Evolutionary conservation across 2,113 vertebrate genomes (phyloP).

Genomic region (Grallaria varia): DNA sequence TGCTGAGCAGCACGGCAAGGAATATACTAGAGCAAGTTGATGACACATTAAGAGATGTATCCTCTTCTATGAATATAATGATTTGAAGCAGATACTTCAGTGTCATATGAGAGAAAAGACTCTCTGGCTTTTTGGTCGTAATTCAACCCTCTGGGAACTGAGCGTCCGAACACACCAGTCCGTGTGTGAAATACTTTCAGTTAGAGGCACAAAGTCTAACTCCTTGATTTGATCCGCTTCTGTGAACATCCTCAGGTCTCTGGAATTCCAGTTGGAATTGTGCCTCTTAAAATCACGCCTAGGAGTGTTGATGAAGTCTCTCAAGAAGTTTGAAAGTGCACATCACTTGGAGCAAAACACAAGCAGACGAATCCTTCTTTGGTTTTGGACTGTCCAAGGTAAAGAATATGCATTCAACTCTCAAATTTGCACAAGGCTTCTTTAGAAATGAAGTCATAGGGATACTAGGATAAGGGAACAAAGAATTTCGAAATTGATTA

Average conservation of each 20-base stretch:
- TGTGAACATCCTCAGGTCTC: not conserved
- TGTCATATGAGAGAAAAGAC: not conserved
- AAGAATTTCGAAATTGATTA: not conserved
- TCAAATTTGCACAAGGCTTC: not conserved
- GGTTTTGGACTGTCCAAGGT: not conserved
- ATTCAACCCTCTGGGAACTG: not conserved
- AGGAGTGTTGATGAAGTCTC: not conserved
- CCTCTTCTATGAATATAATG: not conserved
- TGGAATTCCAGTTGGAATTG: not conserved
- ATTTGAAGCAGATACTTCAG: not conserved
- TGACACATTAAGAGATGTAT: not conserved
- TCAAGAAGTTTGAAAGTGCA: not conserved
- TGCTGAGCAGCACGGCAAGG: not conserved
- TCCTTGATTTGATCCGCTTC: not conserved
- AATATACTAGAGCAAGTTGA: not conserved
- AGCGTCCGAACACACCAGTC: not conserved
- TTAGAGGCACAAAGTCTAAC: not conserved
- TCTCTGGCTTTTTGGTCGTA: not conserved
- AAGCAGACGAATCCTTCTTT: not conserved
- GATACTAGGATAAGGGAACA: not conserved
- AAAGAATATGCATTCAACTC: not conserved
- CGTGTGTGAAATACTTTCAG: not conserved
- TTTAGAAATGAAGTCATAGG: not conserved
- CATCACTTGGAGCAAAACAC: not conserved
- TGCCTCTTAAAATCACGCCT: not conserved